A percentile compares a stretch with the other conserved stretches of the same genome.
Conservation (phyloP, 2,113 vertebrate genomes). For the Nyctibius bracteatus region DNA sequence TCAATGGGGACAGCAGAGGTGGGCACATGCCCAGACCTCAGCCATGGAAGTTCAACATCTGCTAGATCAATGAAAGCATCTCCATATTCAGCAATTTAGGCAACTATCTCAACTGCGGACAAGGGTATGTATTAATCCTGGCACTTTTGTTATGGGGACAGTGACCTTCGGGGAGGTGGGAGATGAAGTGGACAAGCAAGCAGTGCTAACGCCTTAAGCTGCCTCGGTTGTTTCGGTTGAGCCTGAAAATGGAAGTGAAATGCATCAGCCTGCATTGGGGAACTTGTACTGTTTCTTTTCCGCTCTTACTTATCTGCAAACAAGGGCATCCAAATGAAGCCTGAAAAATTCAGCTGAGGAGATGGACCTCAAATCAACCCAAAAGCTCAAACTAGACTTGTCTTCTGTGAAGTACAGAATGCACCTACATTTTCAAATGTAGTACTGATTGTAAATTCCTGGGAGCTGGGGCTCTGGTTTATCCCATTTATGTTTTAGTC, state of each 20-base stretch:
- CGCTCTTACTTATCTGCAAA: accelerated
- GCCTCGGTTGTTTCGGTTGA: background rate
- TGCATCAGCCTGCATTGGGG: accelerated
- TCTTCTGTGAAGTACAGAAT: background rate
- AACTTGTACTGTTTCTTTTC: background rate
- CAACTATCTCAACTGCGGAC: background rate
- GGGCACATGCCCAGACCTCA: accelerated
- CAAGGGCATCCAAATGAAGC: background rate
- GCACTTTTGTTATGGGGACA: background rate
- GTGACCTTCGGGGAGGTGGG: background rate
- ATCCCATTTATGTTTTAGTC: background rate
- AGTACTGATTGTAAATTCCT: background rate
- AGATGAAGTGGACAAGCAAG: background rate
- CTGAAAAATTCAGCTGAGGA: background rate
- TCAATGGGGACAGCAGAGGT: accelerated
- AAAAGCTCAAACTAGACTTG: background rate
- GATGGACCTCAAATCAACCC: background rate
- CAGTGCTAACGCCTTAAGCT: accelerated
- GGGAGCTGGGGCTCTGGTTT: background rate
- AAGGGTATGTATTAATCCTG: background rate
- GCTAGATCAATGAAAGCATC: accelerated
- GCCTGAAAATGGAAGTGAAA: background rate
- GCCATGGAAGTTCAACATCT: background rate
- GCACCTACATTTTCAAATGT: background rate
- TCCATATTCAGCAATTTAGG: background rate